These are phyloP conservation scores for Melanerpes formicivorus DNA, from an alignment of 2,113 vertebrate species.

Conservation along the genomic window DNA sequence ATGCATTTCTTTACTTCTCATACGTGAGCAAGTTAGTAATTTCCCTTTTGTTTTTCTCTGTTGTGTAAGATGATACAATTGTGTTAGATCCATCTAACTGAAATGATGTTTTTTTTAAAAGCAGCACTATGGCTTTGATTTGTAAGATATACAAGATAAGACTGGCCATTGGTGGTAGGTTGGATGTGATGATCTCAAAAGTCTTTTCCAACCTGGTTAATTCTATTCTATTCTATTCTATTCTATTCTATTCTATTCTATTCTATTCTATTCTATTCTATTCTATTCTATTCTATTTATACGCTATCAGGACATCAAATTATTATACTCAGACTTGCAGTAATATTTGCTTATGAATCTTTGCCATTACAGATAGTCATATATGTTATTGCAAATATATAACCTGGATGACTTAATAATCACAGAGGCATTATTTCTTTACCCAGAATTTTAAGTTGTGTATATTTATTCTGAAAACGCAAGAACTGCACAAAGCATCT, in stretches of 20 bases:
- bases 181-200: no score
- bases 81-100: not conserved
- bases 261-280: no score
- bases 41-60: not conserved
- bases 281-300: not conserved
- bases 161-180: no score
- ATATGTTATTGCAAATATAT: not conserved
- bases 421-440: not conserved
- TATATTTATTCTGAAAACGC: slow-evolving; percentile 30
- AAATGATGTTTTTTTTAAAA: not conserved
- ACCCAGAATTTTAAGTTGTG: not conserved
- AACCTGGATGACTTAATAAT: not conserved
- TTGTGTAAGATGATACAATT: not conserved
- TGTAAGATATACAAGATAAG: not conserved
- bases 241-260: no score
- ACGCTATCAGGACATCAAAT: not conserved
- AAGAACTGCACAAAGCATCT: not conserved
- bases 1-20: not conserved
- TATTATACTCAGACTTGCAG: not conserved
- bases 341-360: not conserved
- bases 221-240: no score
- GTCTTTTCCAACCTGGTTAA: no score
- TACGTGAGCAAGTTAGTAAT: not conserved
- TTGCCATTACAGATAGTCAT: not conserved
- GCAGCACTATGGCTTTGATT: not conserved